Evolutionary conservation across 2,113 vertebrate genomes (phyloP), one percentile per base, ranked within the genome.

Genomic region (Pseudopodoces humilis): DNA sequence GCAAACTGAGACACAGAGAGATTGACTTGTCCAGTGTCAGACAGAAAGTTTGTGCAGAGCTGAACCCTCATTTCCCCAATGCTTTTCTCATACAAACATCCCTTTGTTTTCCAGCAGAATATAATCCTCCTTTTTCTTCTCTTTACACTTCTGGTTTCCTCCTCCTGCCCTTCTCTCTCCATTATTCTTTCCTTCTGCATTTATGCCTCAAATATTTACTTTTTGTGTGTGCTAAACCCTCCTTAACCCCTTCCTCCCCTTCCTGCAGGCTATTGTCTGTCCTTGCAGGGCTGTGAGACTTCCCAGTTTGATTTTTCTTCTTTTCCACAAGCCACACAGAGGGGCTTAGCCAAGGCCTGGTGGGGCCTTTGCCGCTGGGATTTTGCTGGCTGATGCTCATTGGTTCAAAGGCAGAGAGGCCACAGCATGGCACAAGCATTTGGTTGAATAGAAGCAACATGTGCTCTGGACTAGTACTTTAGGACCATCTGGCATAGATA

Each of bases 401-500:
- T 92, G 90, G 93, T 81, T 95, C 72, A 71, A 63, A 86, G 31
- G 63, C 60, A 93, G 68, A 87, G 31, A 92, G 79, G 71, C 82
- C 92, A 83, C 87, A 88, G 90, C 58, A 74, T 72, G 95, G 96
- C 88, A 95, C 30, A 70, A 91, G 77, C 92, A 88, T 94, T 96
- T 81, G 86, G 52, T 75, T 96, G 85, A 97, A 96, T 78, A 88
- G 83, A 83, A 95, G 96, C 94, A 96, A 96, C 93, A 93, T 82
- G 93, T 95, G 94, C 80, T 93, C 53, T 0, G 0, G 72, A 92
- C 72, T 49, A 81, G 76, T 6, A 75, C 94, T 90, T 93, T 83
- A 94, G 76, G 83, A 97, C 95, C 95, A 97, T 96, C 95, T 97
- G 96, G 83, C 95, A 96, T 53, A 95, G 88, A 93, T 78, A 94